Evolutionary conservation across 2,888 invertebrate species (phyloP), one percentile per base, ranked within the genome.

Genomic region (Lepidochrysops patricia): DNA sequence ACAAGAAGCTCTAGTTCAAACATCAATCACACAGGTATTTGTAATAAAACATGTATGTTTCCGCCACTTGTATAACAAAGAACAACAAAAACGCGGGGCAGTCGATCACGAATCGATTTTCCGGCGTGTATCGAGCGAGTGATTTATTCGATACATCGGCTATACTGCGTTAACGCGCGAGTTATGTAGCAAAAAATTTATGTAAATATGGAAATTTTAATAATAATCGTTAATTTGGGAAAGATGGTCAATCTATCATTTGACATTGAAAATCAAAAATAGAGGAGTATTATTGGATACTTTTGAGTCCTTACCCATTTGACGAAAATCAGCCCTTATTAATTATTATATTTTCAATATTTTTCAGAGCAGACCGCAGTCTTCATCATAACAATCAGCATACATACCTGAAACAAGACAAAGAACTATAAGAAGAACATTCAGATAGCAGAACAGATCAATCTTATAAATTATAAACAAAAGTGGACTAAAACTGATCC

Each of bases 141-240:
- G 82, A 84, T 82, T 82, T 83, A 84, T 82, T 77, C 77, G 80
- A 74, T 79, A 73, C 77, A 76, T 76, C 72, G 73, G 71, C 70
- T 73, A 72, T 76, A 67, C 64, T 70, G 62, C 65, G 62, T 64
- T 61, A 62, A 15, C 2, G 26, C 26, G 13, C 25, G 50, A 27
- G 52, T 43, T 43, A 43, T 9, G 43, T 23, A 43, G 43, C 7
- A n/a, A n/a, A n/a, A n/a, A n/a, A n/a, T n/a, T n/a, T n/a, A n/a
- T n/a, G n/a, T n/a, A n/a, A n/a, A n/a, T n/a, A n/a, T n/a, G n/a
- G n/a, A n/a, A n/a, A n/a, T n/a, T n/a, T n/a, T n/a, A n/a, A n/a
- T n/a, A n/a, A n/a, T n/a, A n/a, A n/a, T n/a, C n/a, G n/a, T n/a
- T n/a, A n/a, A n/a, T n/a, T n/a, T n/a, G n/a, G n/a, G n/a, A n/a